phyloP scores from a whole-genome alignment of 2,113 vertebrate species.

The Toxotes jaculatrix region DNA sequence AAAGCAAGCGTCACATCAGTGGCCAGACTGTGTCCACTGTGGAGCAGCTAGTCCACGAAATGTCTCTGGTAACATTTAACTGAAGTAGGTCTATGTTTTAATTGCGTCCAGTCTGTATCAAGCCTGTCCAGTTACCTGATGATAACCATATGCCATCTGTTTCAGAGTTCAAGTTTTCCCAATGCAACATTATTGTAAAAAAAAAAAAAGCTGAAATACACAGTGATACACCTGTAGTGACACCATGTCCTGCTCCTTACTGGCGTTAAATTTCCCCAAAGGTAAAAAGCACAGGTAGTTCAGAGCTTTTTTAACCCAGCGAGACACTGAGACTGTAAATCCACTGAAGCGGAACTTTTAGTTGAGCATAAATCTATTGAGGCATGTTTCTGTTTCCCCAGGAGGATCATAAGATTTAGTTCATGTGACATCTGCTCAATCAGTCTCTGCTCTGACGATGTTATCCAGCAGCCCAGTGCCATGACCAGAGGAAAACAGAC shows the following conservation, averaged over 20 bases:
- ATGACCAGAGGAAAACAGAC: neutral
- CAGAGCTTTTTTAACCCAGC: neutral
- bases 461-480: neutral
- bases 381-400: constrained; percentile 6
- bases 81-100: neutral
- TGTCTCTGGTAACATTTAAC: neutral
- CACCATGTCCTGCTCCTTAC: neutral
- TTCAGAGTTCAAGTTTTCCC: too few species aligned
- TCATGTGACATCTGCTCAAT: constrained; percentile 30
- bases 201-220: neutral
- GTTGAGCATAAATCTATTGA: constrained; percentile 15
- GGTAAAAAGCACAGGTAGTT: neutral
- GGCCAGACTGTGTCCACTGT: constrained; percentile 9
- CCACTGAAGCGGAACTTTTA: constrained; percentile 8
- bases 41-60: neutral
- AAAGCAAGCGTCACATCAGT: neutral
- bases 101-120: neutral
- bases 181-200: neutral
- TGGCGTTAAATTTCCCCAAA: neutral
- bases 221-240: neutral
- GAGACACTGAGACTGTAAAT: neutral
- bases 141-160: neutral
- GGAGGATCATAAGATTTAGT: constrained; percentile 23
- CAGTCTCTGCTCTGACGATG: neutral
- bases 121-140: neutral